Percentiles rank a stretch among this genome's conserved stretches.
These are phyloP conservation scores for Volucella bombylans DNA, from an alignment of 2,888 invertebrate genomes.

Conservation along the genomic window DNA sequence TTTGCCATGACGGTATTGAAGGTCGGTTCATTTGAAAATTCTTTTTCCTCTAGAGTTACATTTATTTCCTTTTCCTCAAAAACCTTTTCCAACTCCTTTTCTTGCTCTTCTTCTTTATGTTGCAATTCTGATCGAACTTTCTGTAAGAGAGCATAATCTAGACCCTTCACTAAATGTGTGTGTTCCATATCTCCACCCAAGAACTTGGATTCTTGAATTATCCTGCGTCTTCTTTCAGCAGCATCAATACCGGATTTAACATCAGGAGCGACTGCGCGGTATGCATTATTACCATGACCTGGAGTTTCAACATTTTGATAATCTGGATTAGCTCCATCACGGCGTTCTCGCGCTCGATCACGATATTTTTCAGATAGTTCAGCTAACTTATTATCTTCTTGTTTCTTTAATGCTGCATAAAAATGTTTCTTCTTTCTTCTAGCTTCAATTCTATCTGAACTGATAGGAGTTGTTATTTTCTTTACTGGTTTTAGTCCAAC, in stretches of 20 bases:
- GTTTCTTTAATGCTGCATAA: slow-evolving; percentile 96
- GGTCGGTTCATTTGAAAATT: slow-evolving; percentile 69
- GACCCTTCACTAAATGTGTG: slow-evolving; percentile 99
- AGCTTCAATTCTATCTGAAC: slow-evolving; percentile 74
- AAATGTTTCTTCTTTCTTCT: slow-evolving; percentile 94
- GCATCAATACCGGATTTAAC: slow-evolving; percentile 96
- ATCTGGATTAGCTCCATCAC: slow-evolving; percentile 92
- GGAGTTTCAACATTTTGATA: slow-evolving; percentile 91
- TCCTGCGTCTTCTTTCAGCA: slow-evolving; percentile 95
- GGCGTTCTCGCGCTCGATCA: slow-evolving; percentile 93
- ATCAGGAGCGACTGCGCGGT: slow-evolving; percentile 97
- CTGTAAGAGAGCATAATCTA: slow-evolving; percentile 95
- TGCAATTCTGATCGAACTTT: slow-evolving; percentile 96
- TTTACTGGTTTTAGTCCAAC: slow-evolving; percentile 58
- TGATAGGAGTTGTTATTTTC: slow-evolving; percentile 37
- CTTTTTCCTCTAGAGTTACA: slow-evolving; percentile 58
- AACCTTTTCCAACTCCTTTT: slow-evolving; percentile 90
- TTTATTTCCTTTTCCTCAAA: slow-evolving; percentile 83
- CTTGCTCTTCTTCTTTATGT: slow-evolving; percentile 90
- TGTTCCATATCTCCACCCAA: slow-evolving; percentile 99
- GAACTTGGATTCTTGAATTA: slow-evolving; percentile 99
- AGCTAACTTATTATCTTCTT: slow-evolving; percentile 96
- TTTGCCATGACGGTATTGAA: slow-evolving; percentile 92
- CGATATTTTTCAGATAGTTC: slow-evolving; percentile 96
- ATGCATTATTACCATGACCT: slow-evolving; percentile 81